phyloP scores from a whole-genome alignment of 2,113 vertebrate species.

The Meles meles region DNA sequence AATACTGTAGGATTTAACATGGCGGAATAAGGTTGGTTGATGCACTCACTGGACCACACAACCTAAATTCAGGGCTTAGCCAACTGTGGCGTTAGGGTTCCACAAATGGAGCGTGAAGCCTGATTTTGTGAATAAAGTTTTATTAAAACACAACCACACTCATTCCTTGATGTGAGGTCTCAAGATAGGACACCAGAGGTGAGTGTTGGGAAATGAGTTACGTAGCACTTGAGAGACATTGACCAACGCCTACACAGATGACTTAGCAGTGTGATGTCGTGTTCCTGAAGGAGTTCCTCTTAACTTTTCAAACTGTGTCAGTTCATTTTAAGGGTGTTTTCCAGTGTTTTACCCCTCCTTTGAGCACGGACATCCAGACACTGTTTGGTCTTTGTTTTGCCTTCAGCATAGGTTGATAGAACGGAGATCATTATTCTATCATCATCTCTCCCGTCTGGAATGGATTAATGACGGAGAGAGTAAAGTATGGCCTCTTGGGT shows the following conservation, averaged over 20 bases:
- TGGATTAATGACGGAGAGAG: neutral
- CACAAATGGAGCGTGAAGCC: rapidly evolving
- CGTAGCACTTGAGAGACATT: rapidly evolving
- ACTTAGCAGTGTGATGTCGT: neutral
- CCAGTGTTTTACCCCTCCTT: neutral
- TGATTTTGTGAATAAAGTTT: neutral
- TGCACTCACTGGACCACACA: rapidly evolving
- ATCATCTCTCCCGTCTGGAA: neutral
- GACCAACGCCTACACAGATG: neutral
- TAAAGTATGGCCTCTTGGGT: neutral
- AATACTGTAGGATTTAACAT: neutral
- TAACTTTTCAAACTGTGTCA: neutral
- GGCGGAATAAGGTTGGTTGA: neutral
- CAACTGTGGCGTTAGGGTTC: neutral
- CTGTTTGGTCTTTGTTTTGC: neutral
- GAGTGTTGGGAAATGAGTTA: rapidly evolving
- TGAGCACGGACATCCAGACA: neutral
- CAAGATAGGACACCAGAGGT: neutral
- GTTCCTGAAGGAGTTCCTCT: neutral
- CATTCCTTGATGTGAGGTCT: too few species aligned
- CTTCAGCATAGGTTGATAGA: rapidly evolving
- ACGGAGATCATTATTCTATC: neutral
- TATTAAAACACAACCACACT: neutral
- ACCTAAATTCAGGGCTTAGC: neutral
- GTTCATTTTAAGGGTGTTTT: neutral